A percentile compares a stretch with the other conserved stretches of the same genome.
Conservation (phyloP, 2,113 vertebrate species). For the Delphinus delphis region DNA sequence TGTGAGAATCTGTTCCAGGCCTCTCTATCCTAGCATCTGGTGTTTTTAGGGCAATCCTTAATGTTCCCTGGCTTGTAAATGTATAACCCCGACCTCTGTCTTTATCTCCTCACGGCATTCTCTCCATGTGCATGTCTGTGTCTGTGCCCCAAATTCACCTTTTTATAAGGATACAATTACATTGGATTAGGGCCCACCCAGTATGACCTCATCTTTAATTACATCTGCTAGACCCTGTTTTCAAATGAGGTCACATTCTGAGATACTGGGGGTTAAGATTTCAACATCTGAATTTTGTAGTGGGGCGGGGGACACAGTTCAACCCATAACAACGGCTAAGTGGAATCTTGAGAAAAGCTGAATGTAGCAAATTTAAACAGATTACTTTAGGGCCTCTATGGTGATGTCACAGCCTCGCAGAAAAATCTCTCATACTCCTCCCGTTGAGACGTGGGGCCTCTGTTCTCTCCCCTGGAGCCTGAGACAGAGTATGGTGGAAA, state of each 20-base stretch:
- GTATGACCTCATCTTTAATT: not conserved
- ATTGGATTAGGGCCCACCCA: not conserved
- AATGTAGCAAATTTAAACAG: not conserved
- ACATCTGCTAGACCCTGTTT: not conserved
- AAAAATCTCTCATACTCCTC: not conserved
- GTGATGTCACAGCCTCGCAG: fast-evolving
- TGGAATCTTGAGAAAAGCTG: not conserved
- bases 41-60: not conserved
- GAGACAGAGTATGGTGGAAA: not conserved
- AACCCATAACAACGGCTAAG: not conserved
- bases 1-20: not conserved
- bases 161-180: not conserved
- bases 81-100: not conserved
- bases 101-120: not conserved
- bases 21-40: not conserved
- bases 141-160: not conserved
- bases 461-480: not conserved
- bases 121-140: not conserved
- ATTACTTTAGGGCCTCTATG: not conserved
- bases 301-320: not conserved
- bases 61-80: not conserved
- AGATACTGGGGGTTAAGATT: not conserved
- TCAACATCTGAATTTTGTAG: not conserved
- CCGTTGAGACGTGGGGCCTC: not conserved
- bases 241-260: not conserved